Conservation (phyloP, 2,113 vertebrate species). For the Condylura cristata region DNA sequence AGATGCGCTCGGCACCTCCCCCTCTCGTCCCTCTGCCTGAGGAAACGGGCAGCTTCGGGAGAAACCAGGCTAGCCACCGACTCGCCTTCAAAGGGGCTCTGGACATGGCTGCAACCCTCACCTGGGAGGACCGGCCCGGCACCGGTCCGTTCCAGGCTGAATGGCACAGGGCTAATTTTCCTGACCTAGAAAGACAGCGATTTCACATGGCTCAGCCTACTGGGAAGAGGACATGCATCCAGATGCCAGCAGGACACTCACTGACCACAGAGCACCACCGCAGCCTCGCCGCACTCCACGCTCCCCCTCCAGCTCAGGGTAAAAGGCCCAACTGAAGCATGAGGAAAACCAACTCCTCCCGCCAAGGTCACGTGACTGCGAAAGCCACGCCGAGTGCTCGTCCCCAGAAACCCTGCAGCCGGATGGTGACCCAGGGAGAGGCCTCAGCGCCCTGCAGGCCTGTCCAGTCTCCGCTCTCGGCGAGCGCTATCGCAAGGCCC, state of each 20-base stretch:
- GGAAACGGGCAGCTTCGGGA: not conserved
- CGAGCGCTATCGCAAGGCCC: not conserved
- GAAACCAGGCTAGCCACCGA: not conserved
- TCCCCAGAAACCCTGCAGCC: not conserved
- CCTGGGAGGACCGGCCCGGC: rapidly evolving
- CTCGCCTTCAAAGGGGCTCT: not conserved
- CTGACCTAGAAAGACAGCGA: not conserved
- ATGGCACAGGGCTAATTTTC: not conserved
- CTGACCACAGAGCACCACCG: too few species aligned
- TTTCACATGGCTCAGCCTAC: not conserved
- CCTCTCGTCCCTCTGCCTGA: not conserved
- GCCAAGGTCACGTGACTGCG: not conserved
- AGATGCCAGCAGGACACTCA: not conserved
- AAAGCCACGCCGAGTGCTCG: rapidly evolving
- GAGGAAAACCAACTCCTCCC: not conserved
- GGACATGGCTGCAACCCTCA: not conserved
- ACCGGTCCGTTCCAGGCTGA: not conserved
- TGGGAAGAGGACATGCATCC: not conserved
- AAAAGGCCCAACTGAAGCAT: not conserved
- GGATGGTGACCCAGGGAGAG: rapidly evolving
- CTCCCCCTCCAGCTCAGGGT: not conserved
- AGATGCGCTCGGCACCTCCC: not conserved
- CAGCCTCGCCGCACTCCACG: too few species aligned
- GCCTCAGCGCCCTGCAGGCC: not conserved
- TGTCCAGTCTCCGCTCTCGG: not conserved